Conservation (phyloP, 2,113 vertebrate species). For the Alligator mississippiensis region DNA sequence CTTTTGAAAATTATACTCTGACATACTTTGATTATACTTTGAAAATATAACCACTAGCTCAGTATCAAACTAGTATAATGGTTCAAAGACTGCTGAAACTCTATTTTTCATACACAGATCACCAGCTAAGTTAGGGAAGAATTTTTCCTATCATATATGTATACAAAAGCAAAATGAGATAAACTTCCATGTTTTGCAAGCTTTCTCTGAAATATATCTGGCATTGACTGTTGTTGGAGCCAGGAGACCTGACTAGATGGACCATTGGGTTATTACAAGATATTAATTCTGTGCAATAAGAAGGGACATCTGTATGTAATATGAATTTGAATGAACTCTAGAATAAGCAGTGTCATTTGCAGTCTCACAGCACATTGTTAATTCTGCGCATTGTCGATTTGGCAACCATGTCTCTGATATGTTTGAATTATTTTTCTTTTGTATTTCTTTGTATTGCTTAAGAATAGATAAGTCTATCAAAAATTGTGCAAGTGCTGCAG, state of each 20-base stretch:
- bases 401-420: slow-evolving; percentile 41
- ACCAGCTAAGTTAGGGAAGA: neutral
- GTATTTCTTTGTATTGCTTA: slow-evolving; percentile 24
- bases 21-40: neutral
- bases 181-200: fast-evolving
- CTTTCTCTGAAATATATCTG: neutral
- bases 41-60: neutral
- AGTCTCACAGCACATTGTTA: neutral
- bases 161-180: neutral
- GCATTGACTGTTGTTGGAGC: neutral
- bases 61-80: neutral
- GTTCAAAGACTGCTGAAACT: neutral
- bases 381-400: neutral
- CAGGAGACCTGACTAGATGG: neutral
- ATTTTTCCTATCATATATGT: neutral
- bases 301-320: neutral
- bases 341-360: neutral
- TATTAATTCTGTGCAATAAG: neutral
- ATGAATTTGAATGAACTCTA: neutral
- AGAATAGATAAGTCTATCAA: slow-evolving; percentile 51
- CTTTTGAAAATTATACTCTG: neutral
- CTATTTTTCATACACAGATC: neutral
- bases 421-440: slow-evolving; percentile 32
- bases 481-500: slow-evolving; percentile 11
- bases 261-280: neutral